Conservation (phyloP, 2,888 invertebrate species). For the Galerucella calmariensis region DNA sequence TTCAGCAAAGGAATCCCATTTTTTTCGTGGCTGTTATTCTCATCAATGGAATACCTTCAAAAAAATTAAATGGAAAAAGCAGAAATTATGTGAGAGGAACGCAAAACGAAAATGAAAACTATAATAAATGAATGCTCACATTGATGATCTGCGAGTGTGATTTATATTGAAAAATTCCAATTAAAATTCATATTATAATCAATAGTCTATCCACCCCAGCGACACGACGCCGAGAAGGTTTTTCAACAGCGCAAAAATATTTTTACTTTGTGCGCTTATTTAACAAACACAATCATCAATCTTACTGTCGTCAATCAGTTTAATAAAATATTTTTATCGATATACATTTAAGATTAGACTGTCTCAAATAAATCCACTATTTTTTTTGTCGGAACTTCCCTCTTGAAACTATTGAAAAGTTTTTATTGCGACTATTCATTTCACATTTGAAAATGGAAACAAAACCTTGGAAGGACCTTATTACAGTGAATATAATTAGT, state of each 20-base stretch:
- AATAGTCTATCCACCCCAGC: not conserved
- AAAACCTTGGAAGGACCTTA: too few species aligned
- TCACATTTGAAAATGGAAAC: too few species aligned
- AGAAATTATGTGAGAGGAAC: conserved; percentile 7
- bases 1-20: too few species aligned
- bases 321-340: not conserved
- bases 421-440: too few species aligned
- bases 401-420: too few species aligned
- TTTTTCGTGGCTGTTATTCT: not conserved
- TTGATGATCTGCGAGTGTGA: conserved; percentile 16
- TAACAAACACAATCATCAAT: not conserved
- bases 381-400: too few species aligned
- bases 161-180: conserved; percentile 14
- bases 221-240: not conserved
- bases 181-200: conserved; percentile 12
- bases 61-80: conserved; percentile 14
- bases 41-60: conserved; percentile 17
- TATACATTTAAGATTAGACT: not conserved
- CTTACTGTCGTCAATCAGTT: not conserved
- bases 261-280: conserved; percentile 4
- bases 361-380: too few species aligned
- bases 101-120: not conserved
- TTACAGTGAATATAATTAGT: too few species aligned
- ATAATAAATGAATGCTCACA: conserved; percentile 13
- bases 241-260: conserved; percentile 6